Conservation (phyloP, 2,888 invertebrate species). For the Ophion obscuratus region DNA sequence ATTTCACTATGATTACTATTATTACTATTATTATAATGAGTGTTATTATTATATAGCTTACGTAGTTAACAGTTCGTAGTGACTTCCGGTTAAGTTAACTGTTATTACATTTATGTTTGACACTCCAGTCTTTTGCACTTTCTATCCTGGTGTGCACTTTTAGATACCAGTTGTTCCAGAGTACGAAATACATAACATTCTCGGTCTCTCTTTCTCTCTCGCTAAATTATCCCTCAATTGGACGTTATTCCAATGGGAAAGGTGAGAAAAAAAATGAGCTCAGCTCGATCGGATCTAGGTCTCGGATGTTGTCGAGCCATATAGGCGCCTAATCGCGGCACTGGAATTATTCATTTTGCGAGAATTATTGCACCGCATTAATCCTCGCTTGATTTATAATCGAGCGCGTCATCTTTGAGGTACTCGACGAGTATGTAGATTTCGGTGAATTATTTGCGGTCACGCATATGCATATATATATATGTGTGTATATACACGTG, state of each 20-base stretch:
- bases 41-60: no score
- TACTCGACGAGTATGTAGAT: constrained; percentile 16
- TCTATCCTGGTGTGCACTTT: no score
- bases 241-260: constrained; percentile 21
- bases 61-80: no score
- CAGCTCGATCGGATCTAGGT: not conserved
- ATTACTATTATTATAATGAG: no score
- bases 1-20: no score
- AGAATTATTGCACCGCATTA: constrained; percentile 19
- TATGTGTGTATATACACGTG: not conserved
- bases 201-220: not conserved
- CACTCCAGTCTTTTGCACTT: no score
- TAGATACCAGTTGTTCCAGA: no score
- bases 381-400: constrained; percentile 20
- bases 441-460: not conserved
- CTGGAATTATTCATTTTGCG: constrained; percentile 12
- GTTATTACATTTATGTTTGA: no score
- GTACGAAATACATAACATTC: no score
- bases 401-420: constrained; percentile 1
- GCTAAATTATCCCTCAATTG: constrained; percentile 26
- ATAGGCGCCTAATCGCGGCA: not conserved
- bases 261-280: not conserved
- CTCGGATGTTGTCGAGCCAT: not conserved
- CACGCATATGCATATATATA: not conserved
- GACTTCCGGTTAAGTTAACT: no score